Base-by-base conservation (phyloP, 2,888 invertebrate species). In the Hyppa rectilinea region DNA sequence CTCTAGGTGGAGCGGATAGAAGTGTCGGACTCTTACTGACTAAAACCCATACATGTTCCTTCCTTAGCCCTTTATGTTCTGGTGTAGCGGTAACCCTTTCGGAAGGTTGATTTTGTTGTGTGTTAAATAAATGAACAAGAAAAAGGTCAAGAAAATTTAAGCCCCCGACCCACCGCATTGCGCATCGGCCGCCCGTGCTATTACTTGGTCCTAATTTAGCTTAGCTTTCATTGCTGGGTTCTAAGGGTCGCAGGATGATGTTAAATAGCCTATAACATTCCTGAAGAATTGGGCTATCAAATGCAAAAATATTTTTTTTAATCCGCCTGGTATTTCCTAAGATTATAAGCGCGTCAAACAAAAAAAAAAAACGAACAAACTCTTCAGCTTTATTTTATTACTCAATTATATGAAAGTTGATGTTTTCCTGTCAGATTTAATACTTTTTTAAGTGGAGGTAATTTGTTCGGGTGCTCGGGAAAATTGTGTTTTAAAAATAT, bases 371-470 rank as follows among this genome's bases (percentile, higher is more conserved):
- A 53, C 20, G 29, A 53, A 53, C 7, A n/a, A 34, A 14, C 4
- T 7, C 4, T n/a, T 5, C n/a, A n/a, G 31, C 34, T 67, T 67
- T 71, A 58, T 68, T 34, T 52, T 63, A 60, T 68, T 29, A 61
- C 53, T 26, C 47, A 64, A 69, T 68, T 70, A 63, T 40, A 53
- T 23, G 36, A 45, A 61, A 36, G 34, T 65, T 65, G 12, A 69
- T 80, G 49, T 58, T 65, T 64, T 64, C 63, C 56, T 43, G 63
- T 49, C 53, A 58, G 50, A 61, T 80, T 58, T 68, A 52, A 68
- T 63, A 45, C n/a, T 34, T 64, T 78, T 71, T 80, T 64, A 64
- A 78, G 56, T 58, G 23, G n/a, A 38, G 12, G 23, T 49, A 58
- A 65, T 62, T 75, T 65, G 23, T 62, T 66, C 20, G 36, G 43